Conservation (phyloP, 2,797 vertebrate genomes). For the Lepus oiostolus region DNA sequence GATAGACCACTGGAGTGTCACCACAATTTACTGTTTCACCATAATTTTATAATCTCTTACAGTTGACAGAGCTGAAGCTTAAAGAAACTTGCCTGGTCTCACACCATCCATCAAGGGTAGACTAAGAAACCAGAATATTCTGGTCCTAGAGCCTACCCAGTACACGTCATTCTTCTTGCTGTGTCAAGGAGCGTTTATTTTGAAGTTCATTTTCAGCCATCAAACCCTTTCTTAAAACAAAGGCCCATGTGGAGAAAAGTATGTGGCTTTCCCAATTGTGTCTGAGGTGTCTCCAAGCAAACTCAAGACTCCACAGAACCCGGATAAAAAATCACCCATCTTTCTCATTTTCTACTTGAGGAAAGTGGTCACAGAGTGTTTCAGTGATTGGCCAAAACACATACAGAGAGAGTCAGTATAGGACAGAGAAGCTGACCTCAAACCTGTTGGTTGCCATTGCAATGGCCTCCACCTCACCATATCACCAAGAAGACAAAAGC, state of each 20-base stretch:
- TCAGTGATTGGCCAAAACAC: background rate
- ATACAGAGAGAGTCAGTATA: background rate
- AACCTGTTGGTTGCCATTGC: background rate
- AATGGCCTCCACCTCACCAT: background rate
- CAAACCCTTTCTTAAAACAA: background rate
- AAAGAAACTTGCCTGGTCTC: background rate
- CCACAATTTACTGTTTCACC: background rate
- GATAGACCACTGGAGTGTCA: background rate
- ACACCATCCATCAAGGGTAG: background rate
- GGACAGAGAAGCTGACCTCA: background rate
- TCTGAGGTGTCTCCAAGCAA: background rate
- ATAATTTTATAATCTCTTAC: background rate
- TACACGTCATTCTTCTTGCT: background rate
- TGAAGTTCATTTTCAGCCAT: background rate
- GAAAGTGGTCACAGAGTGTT: background rate
- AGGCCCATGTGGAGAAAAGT: background rate
- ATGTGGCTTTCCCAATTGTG: background rate
- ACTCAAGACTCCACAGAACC: background rate
- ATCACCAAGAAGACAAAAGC: background rate
- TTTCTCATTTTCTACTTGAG: background rate
- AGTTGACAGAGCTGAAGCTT: background rate
- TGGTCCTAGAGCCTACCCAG: background rate
- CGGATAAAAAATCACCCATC: background rate
- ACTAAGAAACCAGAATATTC: background rate
- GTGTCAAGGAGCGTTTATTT: slow-evolving; percentile 56